A percentile compares a stretch with the other conserved stretches of the same genome.
Conservation (phyloP, 2,113 vertebrate genomes). For the Phyllostomus hastatus region DNA sequence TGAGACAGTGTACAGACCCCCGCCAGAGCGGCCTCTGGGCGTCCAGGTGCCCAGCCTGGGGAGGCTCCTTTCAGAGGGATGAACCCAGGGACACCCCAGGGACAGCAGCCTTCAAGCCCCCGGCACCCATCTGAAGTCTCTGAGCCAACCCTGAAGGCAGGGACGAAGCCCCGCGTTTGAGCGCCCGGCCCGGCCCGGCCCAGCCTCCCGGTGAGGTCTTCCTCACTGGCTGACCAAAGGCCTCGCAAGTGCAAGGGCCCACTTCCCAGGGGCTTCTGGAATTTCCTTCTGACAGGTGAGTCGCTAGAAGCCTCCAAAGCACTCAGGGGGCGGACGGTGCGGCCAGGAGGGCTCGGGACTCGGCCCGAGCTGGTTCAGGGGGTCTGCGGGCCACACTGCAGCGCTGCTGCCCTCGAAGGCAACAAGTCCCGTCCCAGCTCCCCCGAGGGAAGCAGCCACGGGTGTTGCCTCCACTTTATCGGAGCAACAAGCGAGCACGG, state of each 20-base stretch:
- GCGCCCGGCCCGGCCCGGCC: no score
- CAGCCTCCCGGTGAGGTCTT: background rate
- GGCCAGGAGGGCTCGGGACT: background rate
- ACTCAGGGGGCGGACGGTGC: rapidly evolving
- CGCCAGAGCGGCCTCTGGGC: no score
- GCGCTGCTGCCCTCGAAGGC: background rate
- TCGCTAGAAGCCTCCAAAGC: background rate
- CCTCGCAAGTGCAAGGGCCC: background rate
- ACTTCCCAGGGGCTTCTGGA: background rate
- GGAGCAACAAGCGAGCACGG: background rate
- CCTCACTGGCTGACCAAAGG: no score
- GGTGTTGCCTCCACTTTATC: rapidly evolving
- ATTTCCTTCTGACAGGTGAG: background rate
- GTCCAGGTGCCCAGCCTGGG: rapidly evolving
- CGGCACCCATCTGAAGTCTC: background rate
- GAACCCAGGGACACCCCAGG: background rate
- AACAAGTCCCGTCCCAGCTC: rapidly evolving
- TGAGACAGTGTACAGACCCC: background rate
- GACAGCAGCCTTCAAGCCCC: background rate
- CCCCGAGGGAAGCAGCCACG: rapidly evolving
- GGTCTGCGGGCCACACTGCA: rapidly evolving
- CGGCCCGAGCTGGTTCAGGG: background rate
- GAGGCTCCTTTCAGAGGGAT: background rate
- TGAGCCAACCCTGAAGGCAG: background rate
- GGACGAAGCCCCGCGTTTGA: background rate